phyloP scores from a whole-genome alignment of 2,888 invertebrate species.

The Eupithecia abbreviata region DNA sequence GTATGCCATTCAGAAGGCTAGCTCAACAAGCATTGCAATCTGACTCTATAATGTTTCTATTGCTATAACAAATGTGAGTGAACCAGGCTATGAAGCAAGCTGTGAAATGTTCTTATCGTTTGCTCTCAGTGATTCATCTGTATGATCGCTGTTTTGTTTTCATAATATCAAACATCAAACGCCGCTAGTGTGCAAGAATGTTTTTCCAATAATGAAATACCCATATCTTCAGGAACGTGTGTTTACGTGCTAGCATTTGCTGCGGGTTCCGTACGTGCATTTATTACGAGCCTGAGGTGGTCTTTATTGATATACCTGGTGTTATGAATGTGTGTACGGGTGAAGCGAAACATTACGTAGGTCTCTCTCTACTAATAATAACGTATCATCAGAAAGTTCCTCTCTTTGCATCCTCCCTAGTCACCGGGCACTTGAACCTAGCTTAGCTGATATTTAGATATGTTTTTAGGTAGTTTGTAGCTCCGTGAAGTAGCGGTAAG shows the following conservation, averaged over 20 bases:
- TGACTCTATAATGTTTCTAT: neutral
- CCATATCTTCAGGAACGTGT: slow-evolving; percentile 45
- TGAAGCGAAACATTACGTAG: neutral
- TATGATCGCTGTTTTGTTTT: neutral
- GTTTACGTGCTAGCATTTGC: slow-evolving; percentile 49
- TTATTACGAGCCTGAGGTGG: slow-evolving; percentile 18
- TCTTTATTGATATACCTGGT: slow-evolving; percentile 17
- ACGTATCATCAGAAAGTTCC: no score
- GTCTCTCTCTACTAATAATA: neutral
- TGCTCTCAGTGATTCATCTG: neutral
- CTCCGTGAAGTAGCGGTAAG: no score
- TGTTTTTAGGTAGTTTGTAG: no score
- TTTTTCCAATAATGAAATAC: slow-evolving; percentile 59
- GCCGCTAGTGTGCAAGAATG: slow-evolving; percentile 45
- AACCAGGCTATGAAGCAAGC: neutral
- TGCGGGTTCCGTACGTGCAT: slow-evolving; percentile 35
- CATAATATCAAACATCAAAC: slow-evolving; percentile 27
- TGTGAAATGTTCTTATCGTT: neutral
- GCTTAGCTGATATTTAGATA: no score
- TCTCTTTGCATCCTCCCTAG: no score
- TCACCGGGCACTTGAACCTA: no score
- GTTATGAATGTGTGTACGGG: neutral
- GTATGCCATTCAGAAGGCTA: neutral
- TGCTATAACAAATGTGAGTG: neutral
- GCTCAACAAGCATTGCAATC: neutral